A percentile compares a stretch with the other conserved stretches of the same genome.
Conservation (phyloP, 2,888 invertebrate genomes). For the Phasia obesa region DNA sequence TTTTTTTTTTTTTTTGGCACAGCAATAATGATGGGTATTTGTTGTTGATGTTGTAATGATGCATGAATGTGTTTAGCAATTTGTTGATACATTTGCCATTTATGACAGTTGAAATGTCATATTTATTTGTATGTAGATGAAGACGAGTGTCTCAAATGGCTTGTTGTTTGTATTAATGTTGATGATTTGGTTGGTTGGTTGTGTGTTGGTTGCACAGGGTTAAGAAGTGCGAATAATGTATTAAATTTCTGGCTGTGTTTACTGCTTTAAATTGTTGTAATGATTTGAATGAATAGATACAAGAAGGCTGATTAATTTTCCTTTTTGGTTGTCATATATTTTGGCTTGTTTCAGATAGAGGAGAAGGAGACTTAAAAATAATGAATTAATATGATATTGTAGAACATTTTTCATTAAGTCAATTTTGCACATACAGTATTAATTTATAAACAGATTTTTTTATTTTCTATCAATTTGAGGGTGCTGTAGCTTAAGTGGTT, state of each 20-base stretch:
- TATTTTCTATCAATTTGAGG: slow-evolving; percentile 3
- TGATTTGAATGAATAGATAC: slow-evolving; percentile 29
- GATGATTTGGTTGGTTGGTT: neutral
- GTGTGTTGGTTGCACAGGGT: slow-evolving; percentile 39
- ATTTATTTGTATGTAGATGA: slow-evolving; percentile 23
- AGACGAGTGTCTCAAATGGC: neutral
- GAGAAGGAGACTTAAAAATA: neutral
- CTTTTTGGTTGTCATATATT: slow-evolving; percentile 23
- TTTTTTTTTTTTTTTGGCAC: no score
- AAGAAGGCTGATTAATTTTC: slow-evolving; percentile 57
- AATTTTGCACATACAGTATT: slow-evolving; percentile 59
- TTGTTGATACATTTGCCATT: slow-evolving; percentile 78
- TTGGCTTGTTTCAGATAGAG: slow-evolving; percentile 31
- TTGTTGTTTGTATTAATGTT: neutral
- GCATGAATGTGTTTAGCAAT: slow-evolving; percentile 51
- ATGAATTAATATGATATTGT: no score
- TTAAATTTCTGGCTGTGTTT: slow-evolving; percentile 25
- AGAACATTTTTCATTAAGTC: slow-evolving; percentile 54
- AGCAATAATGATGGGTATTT: slow-evolving; percentile 46
- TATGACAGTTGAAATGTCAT: slow-evolving; percentile 80
- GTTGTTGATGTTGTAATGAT: slow-evolving; percentile 4
- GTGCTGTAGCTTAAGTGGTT: neutral
- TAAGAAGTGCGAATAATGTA: slow-evolving; percentile 34
- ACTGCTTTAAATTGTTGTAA: slow-evolving; percentile 12
- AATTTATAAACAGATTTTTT: slow-evolving; percentile 60